Evolutionary conservation across 2,797 vertebrate genomes (phyloP), one percentile per base, ranked within the genome.

Genomic region (Bradypus variegatus): DNA sequence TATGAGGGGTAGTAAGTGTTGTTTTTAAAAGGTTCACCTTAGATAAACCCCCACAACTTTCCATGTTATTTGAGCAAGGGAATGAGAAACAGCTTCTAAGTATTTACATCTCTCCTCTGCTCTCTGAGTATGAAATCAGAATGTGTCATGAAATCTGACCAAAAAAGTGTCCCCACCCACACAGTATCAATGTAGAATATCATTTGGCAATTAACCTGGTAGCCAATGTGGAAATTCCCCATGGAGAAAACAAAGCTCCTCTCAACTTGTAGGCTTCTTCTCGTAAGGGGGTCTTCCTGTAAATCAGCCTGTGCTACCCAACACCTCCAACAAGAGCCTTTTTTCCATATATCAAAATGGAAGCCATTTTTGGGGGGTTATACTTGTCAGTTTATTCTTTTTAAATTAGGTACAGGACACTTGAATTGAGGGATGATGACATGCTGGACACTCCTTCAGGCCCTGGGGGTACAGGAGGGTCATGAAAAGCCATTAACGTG

Each of bases 91-190:
- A 95, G 94, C 89, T 95, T 81, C 53, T 90, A 72, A 95, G 92
- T 84, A 93, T 89, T 95, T 94, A 96, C 33, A 80, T 91, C 72
- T 53, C 92, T 94, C 81, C 87, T 97, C 31, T 81, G 88, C 69
- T 80, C 93, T 91, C 55, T 94, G 96, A 94, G 93, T 91, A 92
- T 36, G 70, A 90, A 92, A 94, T 88, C 50, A 88, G 92, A 95
- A 91, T 93, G 95, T 96, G 95, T 96, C 95, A 96, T 95, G 92
- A 95, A 96, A 95, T 95, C 96, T 97, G 94, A 97, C 91, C 92
- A 93, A 91, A 89, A 88, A 97, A 97, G 96, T 67, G 95, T 70
- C 97, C 97, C 98, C 97, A 98, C 97, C 98, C 96, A 98, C 97
- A 95, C 96, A 96, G 92, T 88, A 91, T 78, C 91, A 91, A 94